Base-by-base conservation (phyloP, 2,797 vertebrate species). In the Acanthiza pusilla region DNA sequence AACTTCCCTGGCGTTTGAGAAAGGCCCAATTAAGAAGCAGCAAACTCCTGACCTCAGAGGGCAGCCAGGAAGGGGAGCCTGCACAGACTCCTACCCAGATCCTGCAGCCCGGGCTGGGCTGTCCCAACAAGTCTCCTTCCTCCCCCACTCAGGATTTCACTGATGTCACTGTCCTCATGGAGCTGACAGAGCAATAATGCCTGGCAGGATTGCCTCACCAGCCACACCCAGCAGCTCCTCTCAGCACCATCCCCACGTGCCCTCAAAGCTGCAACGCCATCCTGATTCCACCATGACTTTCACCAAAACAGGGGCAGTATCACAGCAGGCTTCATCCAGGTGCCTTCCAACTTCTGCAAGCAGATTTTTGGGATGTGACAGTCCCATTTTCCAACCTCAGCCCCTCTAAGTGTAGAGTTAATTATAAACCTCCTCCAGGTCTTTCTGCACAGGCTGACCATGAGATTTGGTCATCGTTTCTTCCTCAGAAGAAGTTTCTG, bases 41-140 rank as follows among this genome's bases (percentile, higher is more conserved):
- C 94, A 93, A 93, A 92, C 91, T 95, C 78, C 94, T 88, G 82
- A 96, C 91, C 93, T 94, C 82, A 94, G 75, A 79, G 73, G 70
- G 57, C 53, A 72, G 42, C 38, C 93, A 84, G 82, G 38, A 92
- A 29, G 63, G 38, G 58, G 32, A 84, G 61, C 57, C 65, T 87
- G 42, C 58, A 85, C 60, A 93, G 80, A 42, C 63, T 92, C 65
- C 67, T 70, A 27, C 53, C 32, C 4, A 1, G 55, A 85, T 51
- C 32, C 54, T 79, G 61, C 55, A 66, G 73, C 48, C 32, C 63
- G 61, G 51, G 38, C n/a, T 50, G 83, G 85, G 89, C 68, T 96
- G 95, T 94, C 88, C 78, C 57, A 65, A 93, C 95, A 96, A 94
- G 95, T 89, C 91, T 91, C 81, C 42, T 42, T 94, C 85, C 85